Evolutionary conservation across 1,140 invertebrate species (phyloP).

Genomic region (Danaus plexippus): DNA sequence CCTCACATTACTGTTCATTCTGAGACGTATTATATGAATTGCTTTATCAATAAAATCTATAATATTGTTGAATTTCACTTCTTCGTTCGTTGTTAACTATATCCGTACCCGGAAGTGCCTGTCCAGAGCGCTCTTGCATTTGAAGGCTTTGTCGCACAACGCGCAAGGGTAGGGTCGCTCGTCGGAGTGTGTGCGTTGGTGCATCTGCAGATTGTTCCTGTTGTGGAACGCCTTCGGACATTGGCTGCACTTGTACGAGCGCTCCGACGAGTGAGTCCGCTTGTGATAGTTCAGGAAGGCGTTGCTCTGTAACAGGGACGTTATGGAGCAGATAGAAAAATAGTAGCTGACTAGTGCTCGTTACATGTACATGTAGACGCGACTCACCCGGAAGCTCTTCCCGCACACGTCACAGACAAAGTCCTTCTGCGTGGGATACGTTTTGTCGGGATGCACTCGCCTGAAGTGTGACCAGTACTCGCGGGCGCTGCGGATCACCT

Average conservation of each 20-base stretch:
- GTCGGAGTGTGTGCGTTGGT: constrained; percentile 67
- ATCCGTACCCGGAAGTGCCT: constrained; percentile 48
- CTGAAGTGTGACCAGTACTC: constrained; percentile 55
- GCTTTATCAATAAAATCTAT: background rate
- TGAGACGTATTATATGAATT: no score
- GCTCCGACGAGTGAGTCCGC: constrained; percentile 72
- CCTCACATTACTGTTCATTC: no score
- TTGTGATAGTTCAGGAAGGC: constrained; percentile 68
- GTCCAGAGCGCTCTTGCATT: constrained; percentile 50
- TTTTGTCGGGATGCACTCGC: constrained; percentile 45
- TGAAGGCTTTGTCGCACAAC: constrained; percentile 54
- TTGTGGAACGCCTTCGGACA: constrained; percentile 72
- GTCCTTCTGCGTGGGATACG: constrained; percentile 52
- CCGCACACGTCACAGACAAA: constrained; percentile 56
- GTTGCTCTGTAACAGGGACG: constrained; percentile 33
- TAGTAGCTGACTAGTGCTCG: no score
- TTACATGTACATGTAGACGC: no score
- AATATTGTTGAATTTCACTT: background rate
- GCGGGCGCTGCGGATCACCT: constrained; percentile 44
- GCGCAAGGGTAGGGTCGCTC: constrained; percentile 43
- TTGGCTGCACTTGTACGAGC: constrained; percentile 65
- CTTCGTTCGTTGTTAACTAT: background rate
- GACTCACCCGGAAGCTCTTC: constrained; percentile 47
- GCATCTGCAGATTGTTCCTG: constrained; percentile 65
- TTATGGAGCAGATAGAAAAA: no score